Base-by-base conservation (phyloP, 1,140 invertebrate genomes). In the Pemphigus obesinymphae region DNA sequence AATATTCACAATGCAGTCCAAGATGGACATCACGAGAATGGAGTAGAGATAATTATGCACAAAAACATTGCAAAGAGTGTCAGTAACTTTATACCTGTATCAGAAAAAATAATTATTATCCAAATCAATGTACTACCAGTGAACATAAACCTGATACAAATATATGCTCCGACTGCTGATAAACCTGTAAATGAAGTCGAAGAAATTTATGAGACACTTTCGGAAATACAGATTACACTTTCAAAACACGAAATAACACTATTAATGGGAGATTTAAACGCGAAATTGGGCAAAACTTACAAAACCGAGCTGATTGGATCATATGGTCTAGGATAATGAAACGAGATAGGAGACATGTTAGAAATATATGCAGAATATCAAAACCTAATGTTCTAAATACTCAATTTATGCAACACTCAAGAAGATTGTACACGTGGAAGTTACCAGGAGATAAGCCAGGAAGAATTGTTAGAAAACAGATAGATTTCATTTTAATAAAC, bases 391-490 rank as follows among this genome's bases (percentile, higher is more conserved):
- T 86, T 34, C 81, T 75, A 29, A 87, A 87, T 58, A 86, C 85
- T 3, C 84, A 68, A 31, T 87, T 85, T 81, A 84, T 86, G 55
- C 45, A 85, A 78, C 86, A 83, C 15, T 82, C 83, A 17, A 75
- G 85, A 72, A 72, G 85, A 40, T 58, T 87, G 55, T 87, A 86
- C 53, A 87, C 86, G 7, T 87, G 86, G 85, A 86, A 84, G 31
- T 86, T 85, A 37, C 86, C 86, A 31, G 5, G 23, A 5, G 58
- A 61, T 5, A 20, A 61, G 6, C 58, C 80, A 83, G n/a, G n/a
- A n/a, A n/a, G n/a, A n/a, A n/a, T 85, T 37, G 82, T 86, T 11
- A 68, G 86, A 78, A 87, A 87, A 82, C 86, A 87, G 82, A 87
- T 87, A 72, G 86, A 87, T 80, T 87, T 83, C 78, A 84, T 87